Conservation (phyloP, 2,888 invertebrate species). For the Hedychridium roseum region DNA sequence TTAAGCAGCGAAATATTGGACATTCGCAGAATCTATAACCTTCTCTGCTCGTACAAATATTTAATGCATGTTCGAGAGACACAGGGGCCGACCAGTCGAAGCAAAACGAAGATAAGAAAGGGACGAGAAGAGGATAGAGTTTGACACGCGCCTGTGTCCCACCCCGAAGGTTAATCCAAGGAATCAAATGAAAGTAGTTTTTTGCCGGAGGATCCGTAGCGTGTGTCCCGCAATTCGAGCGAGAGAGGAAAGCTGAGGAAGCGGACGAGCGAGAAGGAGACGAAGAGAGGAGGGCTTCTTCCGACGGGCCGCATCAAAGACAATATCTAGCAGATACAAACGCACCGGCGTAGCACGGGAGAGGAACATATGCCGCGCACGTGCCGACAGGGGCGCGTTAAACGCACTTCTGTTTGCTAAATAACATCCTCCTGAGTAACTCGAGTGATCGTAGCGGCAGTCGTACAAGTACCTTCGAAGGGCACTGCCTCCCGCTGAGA, state of each 20-base stretch:
- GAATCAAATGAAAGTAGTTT: constrained; percentile 60
- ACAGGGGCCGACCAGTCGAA: neutral
- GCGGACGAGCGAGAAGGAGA: constrained; percentile 15
- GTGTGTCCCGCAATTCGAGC: neutral
- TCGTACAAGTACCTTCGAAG: constrained; percentile 20
- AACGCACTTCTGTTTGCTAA: constrained; percentile 62
- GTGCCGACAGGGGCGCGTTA: constrained; percentile 57
- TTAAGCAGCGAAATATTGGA: too few species aligned
- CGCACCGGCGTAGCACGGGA: too few species aligned
- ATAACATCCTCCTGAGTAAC: constrained; percentile 54
- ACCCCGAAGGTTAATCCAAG: constrained; percentile 57
- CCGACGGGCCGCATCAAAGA: constrained; percentile 62
- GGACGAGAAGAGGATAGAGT: constrained; percentile 31
- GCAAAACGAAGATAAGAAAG: constrained; percentile 8
- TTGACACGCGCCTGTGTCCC: constrained; percentile 55
- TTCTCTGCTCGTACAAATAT: too few species aligned
- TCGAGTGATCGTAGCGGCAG: constrained; percentile 26
- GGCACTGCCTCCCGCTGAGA: constrained; percentile 17
- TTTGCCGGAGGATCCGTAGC: constrained; percentile 33
- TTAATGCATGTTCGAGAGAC: neutral
- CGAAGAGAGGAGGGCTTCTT: constrained; percentile 46
- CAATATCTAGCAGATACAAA: constrained; percentile 59
- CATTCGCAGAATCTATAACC: too few species aligned
- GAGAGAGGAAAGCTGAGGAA: constrained; percentile 11
- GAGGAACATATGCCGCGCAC: constrained; percentile 60